Conservation (phyloP, 92 coral and sea anemone genomes). For the Zoanthus solanderi region DNA sequence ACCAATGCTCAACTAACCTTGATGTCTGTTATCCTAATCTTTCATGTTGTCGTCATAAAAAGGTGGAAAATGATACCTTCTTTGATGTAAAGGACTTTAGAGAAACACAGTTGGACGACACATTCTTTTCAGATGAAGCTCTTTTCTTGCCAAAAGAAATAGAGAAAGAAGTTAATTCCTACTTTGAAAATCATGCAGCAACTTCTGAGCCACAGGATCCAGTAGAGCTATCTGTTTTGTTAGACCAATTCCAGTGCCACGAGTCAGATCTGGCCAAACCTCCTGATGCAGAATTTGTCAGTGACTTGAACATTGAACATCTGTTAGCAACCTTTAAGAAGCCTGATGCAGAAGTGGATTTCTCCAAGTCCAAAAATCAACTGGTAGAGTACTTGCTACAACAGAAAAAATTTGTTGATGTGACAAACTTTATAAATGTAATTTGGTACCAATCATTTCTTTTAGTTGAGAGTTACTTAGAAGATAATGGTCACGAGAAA, state of each 20-base stretch:
- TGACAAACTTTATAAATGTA: constrained; percentile 6
- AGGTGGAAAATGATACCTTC: constrained; percentile 4
- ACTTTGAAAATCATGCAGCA: constrained; percentile 11
- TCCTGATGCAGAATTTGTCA: background rate
- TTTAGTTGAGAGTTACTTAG: constrained; percentile 12
- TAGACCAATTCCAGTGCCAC: constrained; percentile 10
- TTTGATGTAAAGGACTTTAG: background rate
- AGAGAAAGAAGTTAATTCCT: constrained; percentile 12
- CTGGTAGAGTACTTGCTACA: no score
- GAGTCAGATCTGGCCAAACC: constrained; percentile 43
- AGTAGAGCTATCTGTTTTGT: constrained; percentile 8
- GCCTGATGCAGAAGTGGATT: no score
- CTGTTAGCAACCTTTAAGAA: background rate
- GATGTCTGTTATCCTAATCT: background rate
- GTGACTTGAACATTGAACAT: background rate
- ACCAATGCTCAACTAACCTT: constrained; percentile 20
- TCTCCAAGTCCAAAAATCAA: no score
- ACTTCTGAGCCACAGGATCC: constrained; percentile 22
- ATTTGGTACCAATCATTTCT: constrained; percentile 46
- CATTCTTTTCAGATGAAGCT: background rate
- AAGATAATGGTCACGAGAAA: constrained; percentile 21
- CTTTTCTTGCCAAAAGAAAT: background rate
- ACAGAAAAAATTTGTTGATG: background rate
- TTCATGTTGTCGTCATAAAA: constrained; percentile 23
- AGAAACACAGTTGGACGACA: background rate